Percentiles rank a stretch among this genome's conserved stretches.
Conservation (phyloP, 2,888 invertebrate genomes). For the Torymus tubicola region DNA sequence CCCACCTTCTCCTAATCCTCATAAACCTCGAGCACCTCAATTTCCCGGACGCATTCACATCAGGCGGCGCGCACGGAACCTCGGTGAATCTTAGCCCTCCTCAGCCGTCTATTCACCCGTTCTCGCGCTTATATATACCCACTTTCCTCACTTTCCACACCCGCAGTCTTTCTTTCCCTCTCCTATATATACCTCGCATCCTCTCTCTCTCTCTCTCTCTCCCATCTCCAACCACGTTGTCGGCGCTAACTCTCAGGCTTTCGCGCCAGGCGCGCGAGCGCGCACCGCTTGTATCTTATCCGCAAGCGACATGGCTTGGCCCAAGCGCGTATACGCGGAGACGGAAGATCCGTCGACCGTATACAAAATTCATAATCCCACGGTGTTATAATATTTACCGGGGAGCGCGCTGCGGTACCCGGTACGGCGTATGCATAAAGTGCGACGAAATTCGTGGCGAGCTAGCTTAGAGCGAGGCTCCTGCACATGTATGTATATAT, state of each 20-base stretch:
- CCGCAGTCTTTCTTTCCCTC: no score
- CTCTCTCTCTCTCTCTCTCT: conserved; percentile 2
- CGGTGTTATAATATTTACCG: conserved; percentile 69
- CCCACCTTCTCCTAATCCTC: no score
- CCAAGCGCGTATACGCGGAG: conserved; percentile 2
- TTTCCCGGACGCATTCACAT: no score
- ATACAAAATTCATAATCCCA: conserved; percentile 72
- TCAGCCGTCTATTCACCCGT: no score
- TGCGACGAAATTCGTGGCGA: conserved; percentile 58
- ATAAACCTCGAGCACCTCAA: no score
- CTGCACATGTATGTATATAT: no score
- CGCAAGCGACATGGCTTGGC: conserved; percentile 36
- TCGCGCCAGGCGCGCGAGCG: not conserved
- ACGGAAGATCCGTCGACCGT: conserved; percentile 59
- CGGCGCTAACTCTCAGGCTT: not conserved
- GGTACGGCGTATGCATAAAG: conserved; percentile 62
- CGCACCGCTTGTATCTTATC: conserved; percentile 24
- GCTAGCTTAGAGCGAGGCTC: conserved; percentile 35
- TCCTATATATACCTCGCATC: no score
- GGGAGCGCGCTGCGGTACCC: conserved; percentile 59
- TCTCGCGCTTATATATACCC: no score
- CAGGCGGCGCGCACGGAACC: no score
- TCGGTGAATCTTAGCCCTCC: no score
- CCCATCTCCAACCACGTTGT: not conserved
- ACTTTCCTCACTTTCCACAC: no score